phyloP scores from a whole-genome alignment of 2,113 vertebrate species.

The Orycteropus afer region DNA sequence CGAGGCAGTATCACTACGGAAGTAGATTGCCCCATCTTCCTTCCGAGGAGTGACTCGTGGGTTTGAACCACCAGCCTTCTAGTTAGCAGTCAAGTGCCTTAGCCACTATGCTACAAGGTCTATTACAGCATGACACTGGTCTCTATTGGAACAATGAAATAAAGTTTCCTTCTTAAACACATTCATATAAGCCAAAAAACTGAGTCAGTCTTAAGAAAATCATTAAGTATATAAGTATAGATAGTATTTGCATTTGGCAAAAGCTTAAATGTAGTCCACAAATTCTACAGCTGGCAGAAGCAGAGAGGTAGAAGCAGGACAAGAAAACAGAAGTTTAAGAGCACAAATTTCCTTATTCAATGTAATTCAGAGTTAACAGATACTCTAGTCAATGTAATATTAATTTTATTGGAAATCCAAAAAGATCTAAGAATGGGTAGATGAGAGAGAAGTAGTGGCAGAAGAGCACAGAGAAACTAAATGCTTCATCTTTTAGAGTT shows the following conservation, averaged over 20 bases:
- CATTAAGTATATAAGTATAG: background rate
- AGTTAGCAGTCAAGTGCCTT: no score
- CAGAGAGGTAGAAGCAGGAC: background rate
- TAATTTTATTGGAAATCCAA: background rate
- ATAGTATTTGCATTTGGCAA: background rate
- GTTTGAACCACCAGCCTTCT: no score
- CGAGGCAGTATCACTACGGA: no score
- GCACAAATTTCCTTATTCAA: slow-evolving; percentile 13
- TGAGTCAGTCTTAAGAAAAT: slow-evolving; percentile 8
- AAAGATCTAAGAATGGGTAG: background rate
- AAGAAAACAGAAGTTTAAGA: background rate
- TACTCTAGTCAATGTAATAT: background rate
- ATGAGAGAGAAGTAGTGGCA: background rate
- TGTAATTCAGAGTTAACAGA: background rate
- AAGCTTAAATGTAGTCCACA: background rate
- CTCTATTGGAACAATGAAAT: slow-evolving; percentile 11
- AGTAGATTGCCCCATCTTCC: no score
- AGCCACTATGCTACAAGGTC: no score
- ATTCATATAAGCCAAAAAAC: background rate
- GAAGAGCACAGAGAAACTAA: background rate
- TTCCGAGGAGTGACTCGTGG: no score
- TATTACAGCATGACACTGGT: background rate
- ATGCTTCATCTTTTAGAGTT: background rate
- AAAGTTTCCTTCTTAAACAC: background rate
- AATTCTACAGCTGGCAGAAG: background rate